Percentiles rank a stretch among this genome's conserved stretches.
Conservation (phyloP, 92 coral and sea anemone genomes). For the Scolanthus callimorphus region DNA sequence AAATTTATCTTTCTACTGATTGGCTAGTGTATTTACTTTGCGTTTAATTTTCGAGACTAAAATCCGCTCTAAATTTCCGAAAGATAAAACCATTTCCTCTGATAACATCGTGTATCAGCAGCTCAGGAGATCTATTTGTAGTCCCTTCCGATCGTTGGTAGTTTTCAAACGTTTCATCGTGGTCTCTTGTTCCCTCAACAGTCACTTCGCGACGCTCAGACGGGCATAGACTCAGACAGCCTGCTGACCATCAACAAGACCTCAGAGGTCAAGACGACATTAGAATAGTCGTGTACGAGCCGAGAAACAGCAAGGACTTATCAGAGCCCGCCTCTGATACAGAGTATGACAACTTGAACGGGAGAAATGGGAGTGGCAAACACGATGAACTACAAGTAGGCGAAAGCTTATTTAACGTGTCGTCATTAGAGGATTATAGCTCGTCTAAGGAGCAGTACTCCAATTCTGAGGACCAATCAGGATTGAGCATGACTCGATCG, state of each 20-base stretch:
- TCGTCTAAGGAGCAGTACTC: slow-evolving; percentile 7
- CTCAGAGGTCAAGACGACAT: slow-evolving; percentile 15
- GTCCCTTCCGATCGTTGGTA: no score
- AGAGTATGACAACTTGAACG: not conserved
- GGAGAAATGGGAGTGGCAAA: not conserved
- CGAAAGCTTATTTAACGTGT: slow-evolving; percentile 13
- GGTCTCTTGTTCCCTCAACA: not conserved
- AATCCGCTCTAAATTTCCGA: no score
- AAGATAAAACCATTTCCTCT: no score
- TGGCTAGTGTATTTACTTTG: no score
- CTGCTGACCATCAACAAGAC: slow-evolving; percentile 29
- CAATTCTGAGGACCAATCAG: slow-evolving; percentile 16
- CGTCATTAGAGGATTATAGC: slow-evolving; percentile 9
- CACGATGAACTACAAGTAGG: not conserved
- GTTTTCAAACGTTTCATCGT: not conserved
- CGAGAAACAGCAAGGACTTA: not conserved
- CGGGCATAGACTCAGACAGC: slow-evolving; percentile 36
- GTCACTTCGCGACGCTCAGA: no score
- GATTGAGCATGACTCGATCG: slow-evolving; percentile 12
- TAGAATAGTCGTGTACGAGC: not conserved
- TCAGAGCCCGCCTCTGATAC: not conserved
- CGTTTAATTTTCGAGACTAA: no score
- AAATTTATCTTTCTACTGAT: no score
- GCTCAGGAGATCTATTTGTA: no score
- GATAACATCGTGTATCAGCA: no score